Percentiles rank a stretch among this genome's conserved stretches.
These are phyloP conservation scores for Tapirus terrestris DNA, from an alignment of 2,113 vertebrate species.

Conservation along the genomic window DNA sequence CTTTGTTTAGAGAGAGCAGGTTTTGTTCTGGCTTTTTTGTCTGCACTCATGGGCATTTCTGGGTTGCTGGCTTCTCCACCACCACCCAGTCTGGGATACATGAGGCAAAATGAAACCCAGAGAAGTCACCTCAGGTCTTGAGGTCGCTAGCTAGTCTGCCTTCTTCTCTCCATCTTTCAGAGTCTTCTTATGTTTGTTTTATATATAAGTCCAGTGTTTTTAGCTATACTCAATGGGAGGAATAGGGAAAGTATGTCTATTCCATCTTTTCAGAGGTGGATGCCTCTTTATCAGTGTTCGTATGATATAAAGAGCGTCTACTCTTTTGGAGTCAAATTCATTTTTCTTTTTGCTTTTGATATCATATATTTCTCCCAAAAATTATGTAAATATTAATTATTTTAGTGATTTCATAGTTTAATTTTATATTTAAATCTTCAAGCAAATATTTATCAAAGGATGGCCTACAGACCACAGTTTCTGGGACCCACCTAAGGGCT, in stretches of 20 bases:
- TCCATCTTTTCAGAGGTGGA: not conserved
- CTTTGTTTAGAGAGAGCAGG: not conserved
- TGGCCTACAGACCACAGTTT: not conserved
- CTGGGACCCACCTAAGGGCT: not conserved
- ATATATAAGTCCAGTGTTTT: not conserved
- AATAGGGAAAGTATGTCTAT: not conserved
- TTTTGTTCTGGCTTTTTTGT: not conserved
- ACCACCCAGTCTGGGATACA: not conserved
- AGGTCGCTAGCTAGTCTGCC: not conserved
- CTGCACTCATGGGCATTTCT: not conserved
- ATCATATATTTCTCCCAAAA: not conserved
- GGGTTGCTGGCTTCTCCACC: not conserved
- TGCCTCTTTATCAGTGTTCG: not conserved
- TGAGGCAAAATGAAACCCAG: not conserved
- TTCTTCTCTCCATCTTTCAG: not conserved
- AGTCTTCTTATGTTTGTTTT: not conserved
- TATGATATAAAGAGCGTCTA: not conserved
- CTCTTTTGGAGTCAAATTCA: not conserved
- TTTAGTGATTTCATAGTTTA: not conserved
- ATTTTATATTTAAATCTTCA: conserved; percentile 41
- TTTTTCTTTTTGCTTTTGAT: not conserved
- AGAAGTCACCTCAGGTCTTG: not conserved
- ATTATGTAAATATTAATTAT: not conserved
- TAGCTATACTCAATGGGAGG: not conserved
- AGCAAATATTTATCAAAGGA: not conserved